Evolutionary conservation across 2,113 vertebrate species (phyloP).

Genomic region (Colius striatus): DNA sequence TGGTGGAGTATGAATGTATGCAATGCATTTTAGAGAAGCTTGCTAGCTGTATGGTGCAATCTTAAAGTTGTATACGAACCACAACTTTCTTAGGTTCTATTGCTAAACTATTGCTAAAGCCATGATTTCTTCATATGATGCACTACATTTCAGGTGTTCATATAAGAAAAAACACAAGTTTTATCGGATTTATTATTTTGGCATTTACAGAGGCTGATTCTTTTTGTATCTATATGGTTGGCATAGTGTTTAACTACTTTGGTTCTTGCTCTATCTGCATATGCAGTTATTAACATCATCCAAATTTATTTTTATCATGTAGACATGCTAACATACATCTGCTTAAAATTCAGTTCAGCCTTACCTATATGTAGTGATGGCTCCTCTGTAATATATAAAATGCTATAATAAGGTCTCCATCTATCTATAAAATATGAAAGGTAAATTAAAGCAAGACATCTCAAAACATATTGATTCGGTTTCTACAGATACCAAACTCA

Average conservation of each 20-base stretch:
- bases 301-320: neutral
- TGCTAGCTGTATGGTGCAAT: neutral
- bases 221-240: neutral
- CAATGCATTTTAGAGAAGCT: neutral
- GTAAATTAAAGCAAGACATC: constrained; percentile 15
- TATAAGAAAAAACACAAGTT: neutral
- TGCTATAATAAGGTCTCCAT: neutral
- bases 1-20: neutral
- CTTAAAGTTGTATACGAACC: neutral
- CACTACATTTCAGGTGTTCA: neutral
- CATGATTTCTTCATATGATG: neutral
- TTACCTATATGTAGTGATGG: neutral
- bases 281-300: neutral
- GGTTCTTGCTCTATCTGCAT: neutral
- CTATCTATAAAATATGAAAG: neutral
- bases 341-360: neutral
- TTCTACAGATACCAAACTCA: neutral
- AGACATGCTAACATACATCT: neutral
- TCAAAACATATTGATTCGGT: neutral
- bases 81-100: neutral
- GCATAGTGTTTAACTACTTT: neutral
- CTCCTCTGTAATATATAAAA: neutral
- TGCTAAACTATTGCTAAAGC: neutral
- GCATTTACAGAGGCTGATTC: neutral
- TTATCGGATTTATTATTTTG: neutral